A percentile compares a stretch with the other conserved stretches of the same genome.
These are phyloP conservation scores for Marasmarcha lunaedactyla DNA, from an alignment of 2,888 invertebrate species.

Conservation along the genomic window DNA sequence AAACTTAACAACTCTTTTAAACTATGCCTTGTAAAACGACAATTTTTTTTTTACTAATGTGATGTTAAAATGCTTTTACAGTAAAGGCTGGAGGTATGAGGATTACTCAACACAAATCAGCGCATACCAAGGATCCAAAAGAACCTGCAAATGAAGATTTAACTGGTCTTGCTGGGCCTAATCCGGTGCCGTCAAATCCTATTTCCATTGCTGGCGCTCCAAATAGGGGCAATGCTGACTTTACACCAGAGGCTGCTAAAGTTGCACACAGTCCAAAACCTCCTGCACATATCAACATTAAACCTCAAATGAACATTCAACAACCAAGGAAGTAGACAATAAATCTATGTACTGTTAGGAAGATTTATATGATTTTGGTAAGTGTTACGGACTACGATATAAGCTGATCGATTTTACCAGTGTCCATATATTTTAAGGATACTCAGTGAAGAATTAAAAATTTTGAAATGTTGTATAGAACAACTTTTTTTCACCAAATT, in stretches of 20 bases:
- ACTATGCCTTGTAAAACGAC: no score
- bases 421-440: no score
- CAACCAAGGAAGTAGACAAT: constrained; percentile 85
- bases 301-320: constrained; percentile 80
- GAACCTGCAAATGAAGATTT: constrained; percentile 76
- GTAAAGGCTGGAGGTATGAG: constrained; percentile 95
- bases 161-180: constrained; percentile 79
- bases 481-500: no score
- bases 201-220: constrained; percentile 83
- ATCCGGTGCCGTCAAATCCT: constrained; percentile 82
- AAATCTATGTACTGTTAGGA: no score
- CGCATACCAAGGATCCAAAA: constrained; percentile 74
- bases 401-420: no score
- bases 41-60: no score
- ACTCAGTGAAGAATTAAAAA: no score
- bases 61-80: no score
- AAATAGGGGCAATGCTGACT: constrained; percentile 83
- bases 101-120: constrained; percentile 87
- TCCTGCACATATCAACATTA: constrained; percentile 73
- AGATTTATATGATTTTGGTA: constrained; percentile 3
- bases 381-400: not conserved
- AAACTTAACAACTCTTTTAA: no score
- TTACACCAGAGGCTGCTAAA: constrained; percentile 89
- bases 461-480: no score
- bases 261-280: constrained; percentile 85